Evolutionary conservation across 1,140 invertebrate genomes (phyloP).

Genomic region (Psilanteris sp.): DNA sequence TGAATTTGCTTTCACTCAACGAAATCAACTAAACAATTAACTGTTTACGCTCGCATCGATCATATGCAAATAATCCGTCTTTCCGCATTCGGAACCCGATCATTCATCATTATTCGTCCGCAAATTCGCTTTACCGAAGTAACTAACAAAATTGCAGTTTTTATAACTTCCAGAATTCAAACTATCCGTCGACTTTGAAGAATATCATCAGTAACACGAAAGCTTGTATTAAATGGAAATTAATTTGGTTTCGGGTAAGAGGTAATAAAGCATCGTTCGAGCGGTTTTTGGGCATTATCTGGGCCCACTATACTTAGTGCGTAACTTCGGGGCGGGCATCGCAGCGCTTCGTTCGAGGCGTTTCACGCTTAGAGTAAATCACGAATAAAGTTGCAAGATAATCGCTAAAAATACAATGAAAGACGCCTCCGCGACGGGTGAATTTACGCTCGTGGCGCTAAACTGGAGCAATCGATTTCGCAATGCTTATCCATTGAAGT

Average conservation of each 20-base stretch:
- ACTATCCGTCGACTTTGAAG: not conserved
- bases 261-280: slow-evolving; percentile 8
- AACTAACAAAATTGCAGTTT: too few species aligned
- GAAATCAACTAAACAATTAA: too few species aligned
- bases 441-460: slow-evolving; percentile 43
- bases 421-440: slow-evolving; percentile 41
- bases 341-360: slow-evolving; percentile 5
- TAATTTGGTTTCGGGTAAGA: slow-evolving; percentile 1
- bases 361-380: slow-evolving; percentile 10
- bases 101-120: too few species aligned
- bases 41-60: too few species aligned
- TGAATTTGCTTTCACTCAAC: too few species aligned
- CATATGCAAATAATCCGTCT: too few species aligned
- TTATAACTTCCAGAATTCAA: not conserved
- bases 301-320: slow-evolving; percentile 32
- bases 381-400: slow-evolving; percentile 41
- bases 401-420: slow-evolving; percentile 60
- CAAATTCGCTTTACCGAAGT: too few species aligned
- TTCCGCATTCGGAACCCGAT: too few species aligned
- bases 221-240: slow-evolving; percentile 2
- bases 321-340: slow-evolving; percentile 19
- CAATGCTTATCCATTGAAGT: slow-evolving; percentile 51
- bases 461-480: slow-evolving; percentile 61
- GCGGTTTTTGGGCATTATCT: slow-evolving; percentile 4
- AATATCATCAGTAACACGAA: not conserved